Evolutionary conservation across 92 coral and sea anemone species (phyloP).

Genomic region (Siderastrea radians): DNA sequence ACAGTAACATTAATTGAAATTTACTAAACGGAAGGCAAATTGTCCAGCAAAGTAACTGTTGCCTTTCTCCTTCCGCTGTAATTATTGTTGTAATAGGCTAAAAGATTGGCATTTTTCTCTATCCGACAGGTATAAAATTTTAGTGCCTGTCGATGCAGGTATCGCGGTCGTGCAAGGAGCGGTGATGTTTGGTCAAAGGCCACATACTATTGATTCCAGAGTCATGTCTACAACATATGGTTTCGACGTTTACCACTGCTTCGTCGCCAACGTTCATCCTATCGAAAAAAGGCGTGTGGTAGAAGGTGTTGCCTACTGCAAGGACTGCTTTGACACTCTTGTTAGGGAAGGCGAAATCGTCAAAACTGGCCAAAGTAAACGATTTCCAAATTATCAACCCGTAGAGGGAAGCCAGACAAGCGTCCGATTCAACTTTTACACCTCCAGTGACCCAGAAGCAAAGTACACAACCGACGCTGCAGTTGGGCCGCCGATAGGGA

Average conservation of each 20-base stretch:
- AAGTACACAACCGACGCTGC: slow-evolving; percentile 63
- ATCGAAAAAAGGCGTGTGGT: slow-evolving; percentile 45
- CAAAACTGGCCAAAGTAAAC: slow-evolving; percentile 53
- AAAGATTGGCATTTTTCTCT: neutral
- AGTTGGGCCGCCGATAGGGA: slow-evolving; percentile 61
- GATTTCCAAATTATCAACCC: slow-evolving; percentile 47
- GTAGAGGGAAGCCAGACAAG: slow-evolving; percentile 49
- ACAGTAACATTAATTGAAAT: too few relatives aligned
- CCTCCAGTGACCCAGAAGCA: slow-evolving; percentile 43
- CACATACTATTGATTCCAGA: slow-evolving; percentile 58
- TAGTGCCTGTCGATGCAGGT: slow-evolving; percentile 64
- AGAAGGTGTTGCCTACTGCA: slow-evolving; percentile 61
- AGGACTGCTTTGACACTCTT: slow-evolving; percentile 60
- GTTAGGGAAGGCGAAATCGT: slow-evolving; percentile 71
- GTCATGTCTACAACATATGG: slow-evolving; percentile 68
- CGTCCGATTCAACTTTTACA: slow-evolving; percentile 55
- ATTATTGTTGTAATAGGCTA: too few relatives aligned
- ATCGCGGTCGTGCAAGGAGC: slow-evolving; percentile 78
- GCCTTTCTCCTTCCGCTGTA: too few relatives aligned
- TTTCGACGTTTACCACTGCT: slow-evolving; percentile 32
- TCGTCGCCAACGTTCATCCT: slow-evolving; percentile 61
- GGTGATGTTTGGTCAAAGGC: slow-evolving; percentile 79
- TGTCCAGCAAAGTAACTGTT: too few relatives aligned
- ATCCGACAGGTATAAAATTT: slow-evolving; percentile 16
- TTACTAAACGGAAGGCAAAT: too few relatives aligned